Conservation (phyloP, 2,113 vertebrate genomes). For the Haemorhous mexicanus region DNA sequence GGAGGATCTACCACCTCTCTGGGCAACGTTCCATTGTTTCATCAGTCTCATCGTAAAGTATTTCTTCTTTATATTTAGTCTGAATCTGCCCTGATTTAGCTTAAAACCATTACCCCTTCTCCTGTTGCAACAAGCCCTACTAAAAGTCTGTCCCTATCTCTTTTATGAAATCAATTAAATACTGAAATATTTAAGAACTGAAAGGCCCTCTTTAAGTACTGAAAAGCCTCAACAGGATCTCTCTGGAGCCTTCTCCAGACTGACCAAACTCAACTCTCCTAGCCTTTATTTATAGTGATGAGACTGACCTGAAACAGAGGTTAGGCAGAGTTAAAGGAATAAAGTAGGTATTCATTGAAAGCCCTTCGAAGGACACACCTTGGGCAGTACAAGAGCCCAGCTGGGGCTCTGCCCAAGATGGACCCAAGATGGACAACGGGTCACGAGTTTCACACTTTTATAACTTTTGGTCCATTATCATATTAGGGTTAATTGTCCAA, state of each 20-base stretch:
- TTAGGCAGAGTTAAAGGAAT: not conserved
- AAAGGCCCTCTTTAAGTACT: not conserved
- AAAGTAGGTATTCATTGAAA: not conserved
- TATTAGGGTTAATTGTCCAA: not conserved
- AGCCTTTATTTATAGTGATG: not conserved
- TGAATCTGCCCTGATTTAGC: not conserved
- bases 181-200: not conserved
- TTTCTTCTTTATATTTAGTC: not conserved
- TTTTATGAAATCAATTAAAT: not conserved
- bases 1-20: not conserved
- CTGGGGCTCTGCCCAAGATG: not conserved
- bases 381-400: not conserved
- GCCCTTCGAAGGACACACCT: no score
- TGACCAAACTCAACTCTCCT: not conserved
- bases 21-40: not conserved
- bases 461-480: not conserved
- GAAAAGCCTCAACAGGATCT: not conserved
- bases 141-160: not conserved
- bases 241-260: not conserved
- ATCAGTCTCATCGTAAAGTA: fast-evolving
- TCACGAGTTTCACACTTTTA: not conserved
- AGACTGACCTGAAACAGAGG: not conserved
- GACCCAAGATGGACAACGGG: not conserved
- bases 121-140: not conserved
- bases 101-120: not conserved